Evolutionary conservation across 2,888 invertebrate species (phyloP), one percentile per base, ranked within the genome.

Genomic region (Tachina grossa): DNA sequence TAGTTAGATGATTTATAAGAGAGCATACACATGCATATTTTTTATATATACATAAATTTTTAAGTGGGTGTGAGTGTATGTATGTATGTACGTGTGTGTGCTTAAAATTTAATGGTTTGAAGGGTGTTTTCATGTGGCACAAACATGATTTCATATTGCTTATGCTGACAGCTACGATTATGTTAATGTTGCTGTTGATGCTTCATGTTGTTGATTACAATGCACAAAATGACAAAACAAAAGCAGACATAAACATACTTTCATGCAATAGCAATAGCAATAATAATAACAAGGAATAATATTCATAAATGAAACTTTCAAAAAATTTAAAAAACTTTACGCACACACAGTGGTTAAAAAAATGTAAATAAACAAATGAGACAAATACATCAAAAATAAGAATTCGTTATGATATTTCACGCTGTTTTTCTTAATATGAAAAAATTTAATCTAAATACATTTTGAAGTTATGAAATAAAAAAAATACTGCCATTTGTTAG

Each of bases 71-170:
- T 47, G 47, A 14, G 41, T 59, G 47, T 14, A 19, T 10, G 14
- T 16, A 41, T 59, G n/a, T 41, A 9, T 76, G 14, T 76, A 39
- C 22, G 8, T 53, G n/a, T 31, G 39, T 39, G 31, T 68, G 59
- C n/a, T 11, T 69, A 49, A 71, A 71, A 71, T 63, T 71, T 71
- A 51, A 65, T 65, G 47, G 77, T 72, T 83, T 72, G 77, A 72
- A 72, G 77, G 65, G 59, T 83, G 83, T 83, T 61, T 83, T 83
- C 83, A 78, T 84, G 69, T 84, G 84, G 80, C 81, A 77, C 53
- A 84, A 83, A 80, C 83, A 84, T 77, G 77, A 83, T 80, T 80
- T 79, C 76, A 76, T 76, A 72, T 80, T 80, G 83, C 80, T 80
- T 79, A 80, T 80, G 80, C 83, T 83, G 84, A 74, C 81, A 77